phyloP scores from a whole-genome alignment of 2,797 vertebrate species.

The Sebastes hopkinsi region DNA sequence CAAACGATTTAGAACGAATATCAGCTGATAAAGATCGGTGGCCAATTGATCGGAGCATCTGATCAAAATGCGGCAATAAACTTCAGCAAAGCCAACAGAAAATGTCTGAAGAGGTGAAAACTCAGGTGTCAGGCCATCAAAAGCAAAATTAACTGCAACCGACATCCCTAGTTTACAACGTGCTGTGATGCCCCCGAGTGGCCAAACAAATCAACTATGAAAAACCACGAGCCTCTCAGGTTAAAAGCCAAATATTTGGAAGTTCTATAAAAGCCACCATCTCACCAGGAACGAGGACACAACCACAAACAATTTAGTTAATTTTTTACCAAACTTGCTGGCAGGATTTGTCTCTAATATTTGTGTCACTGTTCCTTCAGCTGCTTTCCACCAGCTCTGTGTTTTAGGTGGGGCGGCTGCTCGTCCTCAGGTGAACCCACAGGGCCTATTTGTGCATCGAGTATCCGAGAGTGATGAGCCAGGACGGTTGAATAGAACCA shows the following conservation, averaged over 20 bases:
- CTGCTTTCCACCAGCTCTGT: conserved; percentile 13
- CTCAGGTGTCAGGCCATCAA: no score
- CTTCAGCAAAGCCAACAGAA: no score
- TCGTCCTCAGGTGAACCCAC: conserved; percentile 37
- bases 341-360: conserved; percentile 35
- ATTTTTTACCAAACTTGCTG: conserved; percentile 15
- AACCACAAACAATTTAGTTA: conserved; percentile 18
- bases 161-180: neutral
- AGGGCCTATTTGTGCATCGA: conserved; percentile 41
- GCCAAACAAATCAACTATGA: neutral
- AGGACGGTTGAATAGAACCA: conserved; percentile 46
- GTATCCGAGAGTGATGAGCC: conserved; percentile 57
- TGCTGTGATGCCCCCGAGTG: neutral
- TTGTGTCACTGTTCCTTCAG: conserved; percentile 41
- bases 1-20: no score
- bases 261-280: conserved; percentile 17
- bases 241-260: no score
- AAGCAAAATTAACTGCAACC: no score
- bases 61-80: no score
- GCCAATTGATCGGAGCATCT: no score
- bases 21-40: no score
- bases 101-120: no score
- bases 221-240: no score
- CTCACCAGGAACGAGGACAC: conserved; percentile 2
- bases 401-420: neutral